These are phyloP conservation scores for Metridium senile DNA, from an alignment of 92 coral and sea anemone species.

Conservation along the genomic window DNA sequence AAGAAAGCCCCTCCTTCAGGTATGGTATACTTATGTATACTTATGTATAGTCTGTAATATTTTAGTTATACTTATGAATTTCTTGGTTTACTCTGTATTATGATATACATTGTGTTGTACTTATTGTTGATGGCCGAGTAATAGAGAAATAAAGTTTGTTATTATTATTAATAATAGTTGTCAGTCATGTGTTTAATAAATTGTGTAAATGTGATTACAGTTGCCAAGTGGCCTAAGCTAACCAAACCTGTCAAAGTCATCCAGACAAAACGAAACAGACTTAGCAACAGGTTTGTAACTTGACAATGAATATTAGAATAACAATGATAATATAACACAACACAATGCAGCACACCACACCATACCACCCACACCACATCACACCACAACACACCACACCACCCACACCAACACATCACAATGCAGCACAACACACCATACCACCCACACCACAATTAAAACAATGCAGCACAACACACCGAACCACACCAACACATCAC, in stretches of 20 bases:
- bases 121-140: too few species aligned
- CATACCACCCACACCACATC: too few species aligned
- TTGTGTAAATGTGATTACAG: constrained; percentile 34
- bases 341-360: too few species aligned
- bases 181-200: not conserved
- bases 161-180: not conserved
- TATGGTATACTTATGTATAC: not conserved
- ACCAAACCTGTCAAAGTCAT: constrained; percentile 91
- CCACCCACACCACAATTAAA: too few species aligned
- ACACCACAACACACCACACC: too few species aligned
- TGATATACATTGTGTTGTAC: too few species aligned
- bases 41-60: not conserved
- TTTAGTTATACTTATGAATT: not conserved
- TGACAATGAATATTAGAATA: not conserved
- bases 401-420: too few species aligned
- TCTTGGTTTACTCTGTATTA: too few species aligned
- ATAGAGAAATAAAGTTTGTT: too few species aligned
- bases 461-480: too few species aligned
- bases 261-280: constrained; percentile 85
- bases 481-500: too few species aligned
- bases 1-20: constrained; percentile 92
- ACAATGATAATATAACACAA: not conserved
- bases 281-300: constrained; percentile 82
- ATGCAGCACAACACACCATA: too few species aligned
- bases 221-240: constrained; percentile 94